These are phyloP conservation scores for Idaea aversata DNA, from an alignment of 2,888 invertebrate genomes.

Conservation along the genomic window DNA sequence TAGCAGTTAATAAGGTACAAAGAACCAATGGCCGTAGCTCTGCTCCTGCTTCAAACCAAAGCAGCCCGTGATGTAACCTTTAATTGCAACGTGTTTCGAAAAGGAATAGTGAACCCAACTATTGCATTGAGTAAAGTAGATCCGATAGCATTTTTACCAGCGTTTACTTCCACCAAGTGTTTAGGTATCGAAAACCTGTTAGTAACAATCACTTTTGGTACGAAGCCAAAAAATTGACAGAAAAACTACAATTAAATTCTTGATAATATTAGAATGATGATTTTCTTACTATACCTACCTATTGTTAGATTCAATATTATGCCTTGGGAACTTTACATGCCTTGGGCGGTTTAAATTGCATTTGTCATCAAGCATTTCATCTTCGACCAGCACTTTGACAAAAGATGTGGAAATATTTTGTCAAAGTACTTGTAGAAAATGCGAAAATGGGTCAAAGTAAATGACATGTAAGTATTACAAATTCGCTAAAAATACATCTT, in stretches of 20 bases:
- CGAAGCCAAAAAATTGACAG: constrained; percentile 22
- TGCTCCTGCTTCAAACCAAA: too few relatives aligned
- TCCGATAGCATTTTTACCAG: background rate
- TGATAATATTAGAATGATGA: constrained; percentile 1
- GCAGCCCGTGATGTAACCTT: too few relatives aligned
- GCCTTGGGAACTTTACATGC: background rate
- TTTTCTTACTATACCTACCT: background rate
- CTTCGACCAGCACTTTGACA: too few relatives aligned
- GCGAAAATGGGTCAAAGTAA: constrained; percentile 71
- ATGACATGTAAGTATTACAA: constrained; percentile 56
- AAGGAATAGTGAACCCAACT: background rate
- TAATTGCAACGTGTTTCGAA: too few relatives aligned
- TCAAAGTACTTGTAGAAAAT: constrained; percentile 45
- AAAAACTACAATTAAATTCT: background rate
- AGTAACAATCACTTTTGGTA: constrained; percentile 23
- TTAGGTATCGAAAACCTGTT: constrained; percentile 8
- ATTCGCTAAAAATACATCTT: constrained; percentile 56
- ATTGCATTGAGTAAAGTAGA: background rate
- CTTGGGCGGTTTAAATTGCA: background rate
- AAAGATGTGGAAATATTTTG: background rate
- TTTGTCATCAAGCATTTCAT: background rate
- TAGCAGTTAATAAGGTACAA: too few relatives aligned
- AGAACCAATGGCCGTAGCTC: too few relatives aligned
- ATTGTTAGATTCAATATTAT: background rate
- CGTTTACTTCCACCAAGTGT: constrained; percentile 4